These are phyloP conservation scores for Danio albolineatus DNA, from an alignment of 2,797 vertebrate species.

Conservation along the genomic window DNA sequence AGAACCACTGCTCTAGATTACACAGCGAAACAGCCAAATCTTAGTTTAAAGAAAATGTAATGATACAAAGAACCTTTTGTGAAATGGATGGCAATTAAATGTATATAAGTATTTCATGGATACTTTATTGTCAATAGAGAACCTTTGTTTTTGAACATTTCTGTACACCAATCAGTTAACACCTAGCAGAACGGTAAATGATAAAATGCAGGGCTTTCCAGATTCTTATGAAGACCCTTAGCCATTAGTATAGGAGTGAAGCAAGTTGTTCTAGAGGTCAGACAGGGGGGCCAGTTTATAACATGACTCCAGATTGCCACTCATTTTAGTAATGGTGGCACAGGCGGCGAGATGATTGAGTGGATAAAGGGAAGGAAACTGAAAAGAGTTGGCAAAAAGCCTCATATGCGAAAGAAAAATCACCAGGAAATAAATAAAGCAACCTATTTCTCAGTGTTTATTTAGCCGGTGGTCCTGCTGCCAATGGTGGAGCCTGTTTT, in stretches of 20 bases:
- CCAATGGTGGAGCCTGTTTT: slow-evolving; percentile 16
- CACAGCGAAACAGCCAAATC: too few species aligned
- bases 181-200: too few species aligned
- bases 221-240: neutral
- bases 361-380: neutral
- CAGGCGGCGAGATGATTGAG: neutral
- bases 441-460: slow-evolving; percentile 3
- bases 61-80: too few species aligned
- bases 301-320: neutral
- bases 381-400: slow-evolving; percentile 2
- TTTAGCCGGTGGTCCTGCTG: slow-evolving; percentile 27
- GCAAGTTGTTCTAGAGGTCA: slow-evolving; percentile 7
- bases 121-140: too few species aligned
- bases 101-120: too few species aligned
- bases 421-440: neutral
- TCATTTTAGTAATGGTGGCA: slow-evolving; percentile 3
- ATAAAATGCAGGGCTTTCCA: neutral
- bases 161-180: too few species aligned
- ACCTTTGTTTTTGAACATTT: too few species aligned
- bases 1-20: too few species aligned
- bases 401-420: neutral
- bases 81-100: too few species aligned
- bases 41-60: too few species aligned
- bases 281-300: neutral
- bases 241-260: neutral